A percentile compares a stretch with the other conserved stretches of the same genome.
These are phyloP conservation scores for Prunella strophiata DNA, from an alignment of 2,797 vertebrate genomes.

Conservation along the genomic window DNA sequence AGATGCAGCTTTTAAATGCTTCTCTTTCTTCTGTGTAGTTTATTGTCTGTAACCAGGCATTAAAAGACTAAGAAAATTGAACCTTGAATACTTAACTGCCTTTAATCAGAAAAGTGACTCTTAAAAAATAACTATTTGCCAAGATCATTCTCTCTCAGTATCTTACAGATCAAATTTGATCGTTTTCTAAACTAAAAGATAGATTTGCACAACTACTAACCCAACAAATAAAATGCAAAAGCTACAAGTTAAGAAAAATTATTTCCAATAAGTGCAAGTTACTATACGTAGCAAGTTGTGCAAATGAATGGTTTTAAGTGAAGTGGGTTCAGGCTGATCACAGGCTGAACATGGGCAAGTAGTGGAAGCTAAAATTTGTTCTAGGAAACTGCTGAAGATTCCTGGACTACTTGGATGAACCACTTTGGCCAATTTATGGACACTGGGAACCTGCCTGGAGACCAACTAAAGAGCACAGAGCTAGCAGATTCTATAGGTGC, in stretches of 20 bases:
- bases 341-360: not conserved
- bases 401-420: not conserved
- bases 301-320: not conserved
- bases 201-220: not conserved
- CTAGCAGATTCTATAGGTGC: not conserved
- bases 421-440: not conserved
- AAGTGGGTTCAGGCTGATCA: not conserved
- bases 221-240: not conserved
- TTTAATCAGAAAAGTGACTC: not conserved
- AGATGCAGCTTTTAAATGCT: not conserved
- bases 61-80: not conserved
- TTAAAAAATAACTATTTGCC: not conserved
- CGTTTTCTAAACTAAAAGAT: not conserved
- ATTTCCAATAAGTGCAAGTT: not conserved
- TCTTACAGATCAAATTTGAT: not conserved
- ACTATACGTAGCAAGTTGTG: not conserved
- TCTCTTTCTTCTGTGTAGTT: conserved; percentile 1
- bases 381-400: not conserved
- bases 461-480: not conserved
- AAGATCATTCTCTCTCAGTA: not conserved
- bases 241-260: not conserved
- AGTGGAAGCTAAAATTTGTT: not conserved
- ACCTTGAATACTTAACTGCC: not conserved
- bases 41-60: not conserved
- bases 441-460: not conserved